A percentile compares a stretch with the other conserved stretches of the same genome.
These are phyloP conservation scores for Parnassius apollo DNA, from an alignment of 2,888 invertebrate species.

Conservation along the genomic window DNA sequence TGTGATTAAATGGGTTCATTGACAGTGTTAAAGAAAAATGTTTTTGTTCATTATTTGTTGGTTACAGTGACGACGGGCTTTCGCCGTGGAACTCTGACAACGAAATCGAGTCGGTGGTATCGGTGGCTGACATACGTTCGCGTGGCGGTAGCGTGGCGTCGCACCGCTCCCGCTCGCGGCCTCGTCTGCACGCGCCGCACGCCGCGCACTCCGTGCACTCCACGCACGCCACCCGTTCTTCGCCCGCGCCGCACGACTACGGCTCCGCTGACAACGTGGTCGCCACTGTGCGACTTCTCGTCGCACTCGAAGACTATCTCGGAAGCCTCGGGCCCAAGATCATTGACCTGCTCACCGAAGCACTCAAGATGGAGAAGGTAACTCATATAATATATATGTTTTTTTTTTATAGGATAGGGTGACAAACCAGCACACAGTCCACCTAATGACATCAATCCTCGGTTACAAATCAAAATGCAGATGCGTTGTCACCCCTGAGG, in stretches of 20 bases:
- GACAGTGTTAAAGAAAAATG: too few relatives aligned
- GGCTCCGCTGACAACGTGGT: constrained; percentile 81
- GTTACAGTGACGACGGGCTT: constrained; percentile 50
- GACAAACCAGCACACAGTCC: too few relatives aligned
- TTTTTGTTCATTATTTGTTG: too few relatives aligned
- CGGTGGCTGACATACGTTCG: constrained; percentile 30
- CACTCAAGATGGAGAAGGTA: constrained; percentile 88
- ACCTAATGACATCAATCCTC: too few relatives aligned
- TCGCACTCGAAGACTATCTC: constrained; percentile 90
- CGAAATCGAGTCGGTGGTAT: constrained; percentile 46
- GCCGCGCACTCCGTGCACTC: constrained; percentile 36
- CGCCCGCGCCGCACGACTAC: constrained; percentile 42
- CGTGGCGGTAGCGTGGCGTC: constrained; percentile 42
- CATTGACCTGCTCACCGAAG: constrained; percentile 87
- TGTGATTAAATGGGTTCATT: too few relatives aligned
- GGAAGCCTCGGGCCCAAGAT: constrained; percentile 92
- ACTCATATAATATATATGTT: not conserved
- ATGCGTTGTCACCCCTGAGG: too few relatives aligned
- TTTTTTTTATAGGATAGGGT: too few relatives aligned
- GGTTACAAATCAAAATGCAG: too few relatives aligned
- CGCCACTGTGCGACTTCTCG: constrained; percentile 86
- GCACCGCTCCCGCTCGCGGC: constrained; percentile 48
- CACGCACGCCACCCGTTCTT: constrained; percentile 31
- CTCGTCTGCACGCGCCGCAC: constrained; percentile 36
- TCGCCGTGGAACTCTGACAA: constrained; percentile 70